phyloP scores from a whole-genome alignment of 2,113 vertebrate genomes.

The Uria lomvia region DNA sequence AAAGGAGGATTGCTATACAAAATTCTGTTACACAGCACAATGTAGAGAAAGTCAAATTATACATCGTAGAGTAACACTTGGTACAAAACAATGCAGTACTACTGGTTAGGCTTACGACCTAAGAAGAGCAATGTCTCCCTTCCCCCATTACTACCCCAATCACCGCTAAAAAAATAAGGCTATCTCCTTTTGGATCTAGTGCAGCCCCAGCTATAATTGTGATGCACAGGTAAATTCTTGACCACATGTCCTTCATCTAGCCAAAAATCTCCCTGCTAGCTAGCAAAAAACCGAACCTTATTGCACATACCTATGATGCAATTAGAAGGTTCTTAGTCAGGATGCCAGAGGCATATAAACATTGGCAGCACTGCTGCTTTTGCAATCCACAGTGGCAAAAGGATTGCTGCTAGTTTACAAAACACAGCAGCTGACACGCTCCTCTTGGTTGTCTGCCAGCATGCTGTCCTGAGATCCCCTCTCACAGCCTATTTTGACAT shows the following conservation, averaged over 20 bases:
- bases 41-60: not conserved
- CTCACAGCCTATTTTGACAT: not conserved
- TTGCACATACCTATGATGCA: constrained; percentile 26
- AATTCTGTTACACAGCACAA: not conserved
- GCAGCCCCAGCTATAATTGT: not conserved
- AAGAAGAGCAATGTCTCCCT: not conserved
- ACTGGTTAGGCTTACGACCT: not conserved
- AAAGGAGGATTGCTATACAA: not conserved
- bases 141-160: not conserved
- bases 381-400: not conserved
- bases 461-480: not conserved
- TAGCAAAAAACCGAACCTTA: not conserved
- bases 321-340: not conserved
- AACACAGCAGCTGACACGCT: not conserved
- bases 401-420: constrained; percentile 28
- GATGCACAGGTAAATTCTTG: not conserved
- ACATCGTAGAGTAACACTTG: not conserved
- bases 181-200: not conserved
- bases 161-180: not conserved
- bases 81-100: not conserved
- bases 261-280: not conserved
- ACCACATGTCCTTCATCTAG: not conserved
- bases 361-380: constrained; percentile 20
- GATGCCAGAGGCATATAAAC: constrained; percentile 28
- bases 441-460: constrained; percentile 5